A percentile compares a stretch with the other conserved stretches of the same genome.
Conservation (phyloP, 2,797 vertebrate species). For the Sebastes nivosus region DNA sequence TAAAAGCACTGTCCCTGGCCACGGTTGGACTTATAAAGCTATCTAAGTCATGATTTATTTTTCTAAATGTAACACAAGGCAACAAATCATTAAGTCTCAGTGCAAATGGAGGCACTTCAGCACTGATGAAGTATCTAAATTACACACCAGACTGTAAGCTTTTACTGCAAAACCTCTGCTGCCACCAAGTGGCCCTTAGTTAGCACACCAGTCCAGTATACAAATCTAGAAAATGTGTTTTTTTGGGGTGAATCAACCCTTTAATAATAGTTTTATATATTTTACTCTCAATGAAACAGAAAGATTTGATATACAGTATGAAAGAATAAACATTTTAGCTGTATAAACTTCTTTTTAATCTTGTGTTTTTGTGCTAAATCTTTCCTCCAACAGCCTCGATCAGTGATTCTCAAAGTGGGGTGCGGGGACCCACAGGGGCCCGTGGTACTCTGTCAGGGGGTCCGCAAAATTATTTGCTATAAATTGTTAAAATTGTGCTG, state of each 20-base stretch:
- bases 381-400: neutral
- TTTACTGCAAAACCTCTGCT: conserved; percentile 61
- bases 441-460: too few relatives aligned
- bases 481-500: too few relatives aligned
- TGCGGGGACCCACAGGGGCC: too few relatives aligned
- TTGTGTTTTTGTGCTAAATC: neutral
- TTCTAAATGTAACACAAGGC: conserved; percentile 12
- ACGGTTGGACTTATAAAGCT: conserved; percentile 23
- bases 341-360: neutral
- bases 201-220: neutral
- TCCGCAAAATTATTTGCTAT: too few relatives aligned
- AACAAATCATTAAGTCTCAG: conserved; percentile 19
- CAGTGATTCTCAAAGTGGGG: neutral
- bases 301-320: neutral
- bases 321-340: too few relatives aligned
- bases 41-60: conserved; percentile 38
- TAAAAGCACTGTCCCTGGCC: conserved; percentile 36
- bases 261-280: neutral
- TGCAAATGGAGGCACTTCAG: conserved; percentile 32
- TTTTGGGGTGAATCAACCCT: neutral
- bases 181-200: conserved; percentile 73
- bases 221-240: neutral
- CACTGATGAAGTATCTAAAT: conserved; percentile 27
- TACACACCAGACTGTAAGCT: neutral
- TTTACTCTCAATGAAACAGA: neutral